Base-by-base conservation (phyloP, 2,797 vertebrate genomes). In the Coracias cyanogaster region DNA sequence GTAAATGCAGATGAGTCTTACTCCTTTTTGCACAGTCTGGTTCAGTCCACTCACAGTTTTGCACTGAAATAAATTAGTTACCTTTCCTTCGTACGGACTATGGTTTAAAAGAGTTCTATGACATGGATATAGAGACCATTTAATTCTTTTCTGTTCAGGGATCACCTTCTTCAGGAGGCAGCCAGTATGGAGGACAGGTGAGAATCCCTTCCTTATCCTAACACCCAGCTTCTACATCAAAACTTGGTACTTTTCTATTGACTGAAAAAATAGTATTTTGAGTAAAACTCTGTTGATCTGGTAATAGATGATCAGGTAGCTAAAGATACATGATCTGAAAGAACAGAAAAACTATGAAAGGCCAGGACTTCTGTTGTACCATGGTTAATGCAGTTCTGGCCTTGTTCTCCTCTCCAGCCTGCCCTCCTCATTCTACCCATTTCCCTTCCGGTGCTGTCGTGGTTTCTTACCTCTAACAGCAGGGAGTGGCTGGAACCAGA, bases 121-220 rank as follows among this genome's bases (percentile, higher is more conserved):
- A 29, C 18, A 57, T 35, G 15, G 39, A 49, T 35, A 12, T 21
- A 37, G 31, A 82, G n/a, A 70, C 73, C 0, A 78, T 60, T 76
- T 58, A 19, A 86, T 71, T 91, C 11, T 91, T 83, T 65, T 74
- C 93, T 4, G n/a, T 65, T 54, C 82, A 97, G 96, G 79, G 91
- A 16, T 86, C 80, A 78, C 49, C 64, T 67, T 89, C 37, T 73
- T 91, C 95, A 51, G 95, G 79, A 94, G 29, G 85, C 76, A 95
- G 61, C 58, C 95, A 96, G 33, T 95, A 97, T 51, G 96, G 93
- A 83, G 95, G 89, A 90, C 95, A 93, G 94, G 95, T 97, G 19
- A 97, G 95, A 90, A 65, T 66, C 15, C 79, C 46, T 46, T 86
- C 19, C 31, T 88, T 77, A 55, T 26, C 57, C 45, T 46, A 87